Base-by-base conservation (phyloP, 2,113 vertebrate genomes). In the Brachypodius melanocephalos region DNA sequence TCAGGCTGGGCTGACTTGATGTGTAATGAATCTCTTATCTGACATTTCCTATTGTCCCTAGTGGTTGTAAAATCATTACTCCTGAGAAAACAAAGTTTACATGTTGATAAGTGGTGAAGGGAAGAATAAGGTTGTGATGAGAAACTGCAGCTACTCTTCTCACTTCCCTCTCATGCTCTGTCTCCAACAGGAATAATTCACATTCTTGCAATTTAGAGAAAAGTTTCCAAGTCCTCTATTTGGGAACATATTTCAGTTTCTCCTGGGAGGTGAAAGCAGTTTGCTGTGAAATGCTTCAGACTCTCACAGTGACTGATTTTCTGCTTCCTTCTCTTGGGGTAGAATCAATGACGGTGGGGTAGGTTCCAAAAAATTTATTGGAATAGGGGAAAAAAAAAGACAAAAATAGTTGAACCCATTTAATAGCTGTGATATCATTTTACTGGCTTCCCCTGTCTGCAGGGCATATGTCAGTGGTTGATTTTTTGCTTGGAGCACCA, bases 81-180 rank as follows among this genome's bases (percentile, higher is more conserved):
- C 58, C 20, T 36, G 91, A 96, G 94, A 93, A 96, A 97, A 95
- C 85, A 92, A 91, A 93, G 88, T 95, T 95, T 93, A 95, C 61
- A 93, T 92, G 81, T 93, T 88, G 95, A 86, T 83, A 88, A 92
- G 85, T 57, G 79, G 62, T 74, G 49, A 78, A 85, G 65, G 67
- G 74, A 91, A 78, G 77, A 90, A 77, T 49, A 85, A 38, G 29
- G 34, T 40, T 85, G 49, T 51, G 49, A 88, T 55, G 71, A 85
- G 77, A 92, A 85, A 85, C 71, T 76, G n/a, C 28, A 68, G 61
- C 34, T 68, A 90, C 90, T 65, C 13, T 75, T 63, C 79, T 69
- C 76, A 65, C 58, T 66, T 61, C 68, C 71, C 43, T 88, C 63
- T 75, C 42, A 34, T 95, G 51, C n/a, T 72, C 90, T 65, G 16